Base-by-base conservation (phyloP, 2,797 vertebrate species). In the Onychomys leucogaster region DNA sequence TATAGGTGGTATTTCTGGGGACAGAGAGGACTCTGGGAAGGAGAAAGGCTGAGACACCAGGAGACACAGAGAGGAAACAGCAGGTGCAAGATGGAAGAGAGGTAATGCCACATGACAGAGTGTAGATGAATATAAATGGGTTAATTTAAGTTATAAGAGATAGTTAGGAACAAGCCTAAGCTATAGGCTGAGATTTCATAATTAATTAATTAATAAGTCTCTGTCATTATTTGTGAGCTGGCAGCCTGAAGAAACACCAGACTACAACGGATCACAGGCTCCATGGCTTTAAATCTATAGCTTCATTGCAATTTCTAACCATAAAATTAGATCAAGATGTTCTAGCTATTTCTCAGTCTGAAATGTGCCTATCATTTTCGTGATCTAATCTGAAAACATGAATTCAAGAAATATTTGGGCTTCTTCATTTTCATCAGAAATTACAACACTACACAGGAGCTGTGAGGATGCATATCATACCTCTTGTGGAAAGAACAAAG, bases 341-440 rank as follows among this genome's bases (percentile, higher is more conserved):
- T 90, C 71, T 76, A 61, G 86, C 55, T 89, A 61, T 59, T 75
- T 88, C 85, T 27, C 11, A 73, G 49, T 73, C 46, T 65, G 93
- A 94, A 95, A 96, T 73, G 12, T 83, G 27, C 34, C 27, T 93
- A 19, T n/a, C 5, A 23, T 91, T 90, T 96, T 65, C 52, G 73
- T 76, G 73, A 90, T 77, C 63, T 90, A 91, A 90, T 73, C 94
- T 90, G 59, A 95, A 96, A 95, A 89, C 32, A 49, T 43, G 12
- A 90, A 85, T 77, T 92, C 32, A 43, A 81, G 63, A 92, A 86
- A 75, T 27, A 90, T 82, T 93, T 87, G 78, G 61, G 8, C 11
- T 81, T 57, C 46, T 95, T 94, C 32, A 90, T 94, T 65, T 80
- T 86, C 37, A 41, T 96, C 32, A 96, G 94, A 94, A 95, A 57